Percentiles rank a stretch among this genome's conserved stretches.
phyloP scores from a whole-genome alignment of 2,888 invertebrate genomes.

The Eugnorisma glareosa region DNA sequence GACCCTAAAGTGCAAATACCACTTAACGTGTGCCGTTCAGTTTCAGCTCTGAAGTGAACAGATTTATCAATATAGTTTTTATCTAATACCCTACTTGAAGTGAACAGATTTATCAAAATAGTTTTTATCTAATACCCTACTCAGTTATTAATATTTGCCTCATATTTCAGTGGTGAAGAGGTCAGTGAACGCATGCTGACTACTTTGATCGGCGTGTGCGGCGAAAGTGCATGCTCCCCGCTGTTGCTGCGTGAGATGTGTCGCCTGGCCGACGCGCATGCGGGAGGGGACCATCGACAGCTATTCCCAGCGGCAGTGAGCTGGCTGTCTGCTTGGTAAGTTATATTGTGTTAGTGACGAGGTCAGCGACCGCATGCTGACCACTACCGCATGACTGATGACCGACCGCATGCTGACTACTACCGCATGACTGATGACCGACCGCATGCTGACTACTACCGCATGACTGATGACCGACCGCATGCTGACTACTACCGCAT shows the following conservation, averaged over 20 bases:
- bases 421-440: too few species aligned
- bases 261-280: constrained; percentile 95
- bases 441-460: too few species aligned
- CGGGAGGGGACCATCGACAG: constrained; percentile 94
- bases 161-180: constrained; percentile 73
- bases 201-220: constrained; percentile 84
- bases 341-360: neutral
- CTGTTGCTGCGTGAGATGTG: constrained; percentile 86
- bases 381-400: too few species aligned
- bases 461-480: too few species aligned
- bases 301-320: constrained; percentile 94
- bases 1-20: neutral
- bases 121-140: too few species aligned
- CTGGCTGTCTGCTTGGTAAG: constrained; percentile 94
- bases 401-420: too few species aligned
- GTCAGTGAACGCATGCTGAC: constrained; percentile 85
- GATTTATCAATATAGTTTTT: neutral
- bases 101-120: neutral
- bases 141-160: neutral
- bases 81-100: neutral
- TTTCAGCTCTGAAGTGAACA: neutral
- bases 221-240: constrained; percentile 84
- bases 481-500: too few species aligned
- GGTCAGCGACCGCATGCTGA: neutral
- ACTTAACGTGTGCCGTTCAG: neutral